A percentile compares a stretch with the other conserved stretches of the same genome.
phyloP scores from a whole-genome alignment of 2,888 invertebrate genomes.

The Harpalus rufipes region DNA sequence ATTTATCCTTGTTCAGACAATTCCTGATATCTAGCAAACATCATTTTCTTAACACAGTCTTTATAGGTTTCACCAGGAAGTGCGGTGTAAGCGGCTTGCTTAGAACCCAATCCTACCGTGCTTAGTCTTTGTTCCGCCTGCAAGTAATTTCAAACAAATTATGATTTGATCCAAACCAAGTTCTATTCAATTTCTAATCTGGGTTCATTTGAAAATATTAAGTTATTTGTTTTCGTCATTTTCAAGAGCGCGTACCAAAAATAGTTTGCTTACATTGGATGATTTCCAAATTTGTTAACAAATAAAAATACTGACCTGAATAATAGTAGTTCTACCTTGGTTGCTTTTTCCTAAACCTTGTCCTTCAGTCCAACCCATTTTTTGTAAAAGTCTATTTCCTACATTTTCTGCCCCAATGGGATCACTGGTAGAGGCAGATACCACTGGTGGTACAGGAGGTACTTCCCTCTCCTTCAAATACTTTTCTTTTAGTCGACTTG shows the following conservation, averaged over 20 bases:
- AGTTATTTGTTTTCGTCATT: not conserved
- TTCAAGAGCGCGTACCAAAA: not conserved
- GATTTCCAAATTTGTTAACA: not conserved
- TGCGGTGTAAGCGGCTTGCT: constrained; percentile 87
- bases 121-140: constrained; percentile 80
- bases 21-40: constrained; percentile 93
- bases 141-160: not conserved
- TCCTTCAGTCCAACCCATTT: constrained; percentile 99
- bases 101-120: constrained; percentile 92
- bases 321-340: constrained; percentile 95
- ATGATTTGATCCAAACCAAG: too few species aligned
- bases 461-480: constrained; percentile 82
- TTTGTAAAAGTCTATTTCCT: constrained; percentile 96
- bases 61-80: constrained; percentile 92
- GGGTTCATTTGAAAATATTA: too few species aligned
- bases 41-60: constrained; percentile 93
- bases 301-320: constrained; percentile 83
- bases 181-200: not conserved
- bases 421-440: constrained; percentile 81
- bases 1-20: constrained; percentile 81
- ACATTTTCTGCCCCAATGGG: constrained; percentile 93
- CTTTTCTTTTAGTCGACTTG: constrained; percentile 86
- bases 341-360: constrained; percentile 95
- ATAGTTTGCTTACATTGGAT: not conserved
- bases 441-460: constrained; percentile 76